Conservation (phyloP, 2,113 vertebrate species). For the Labeo catla region DNA sequence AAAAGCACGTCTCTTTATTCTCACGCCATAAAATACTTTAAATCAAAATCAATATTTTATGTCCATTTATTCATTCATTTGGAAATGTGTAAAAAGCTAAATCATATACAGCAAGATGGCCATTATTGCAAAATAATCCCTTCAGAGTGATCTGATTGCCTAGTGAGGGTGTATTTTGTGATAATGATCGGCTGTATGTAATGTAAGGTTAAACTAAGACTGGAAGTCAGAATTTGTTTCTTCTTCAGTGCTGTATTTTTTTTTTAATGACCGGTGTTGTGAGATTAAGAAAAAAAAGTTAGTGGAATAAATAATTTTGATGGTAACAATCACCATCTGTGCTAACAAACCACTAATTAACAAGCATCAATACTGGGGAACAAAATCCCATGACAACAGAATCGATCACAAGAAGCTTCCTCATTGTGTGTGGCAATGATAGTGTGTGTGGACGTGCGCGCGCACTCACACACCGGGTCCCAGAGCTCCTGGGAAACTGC, state of each 20-base stretch:
- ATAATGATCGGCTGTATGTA: background rate
- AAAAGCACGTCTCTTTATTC: background rate
- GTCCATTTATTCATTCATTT: slow-evolving; percentile 9
- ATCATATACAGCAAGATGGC: background rate
- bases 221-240: background rate
- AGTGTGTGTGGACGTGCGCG: slow-evolving; percentile 35
- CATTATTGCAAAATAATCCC: background rate
- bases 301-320: background rate
- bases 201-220: background rate
- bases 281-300: background rate
- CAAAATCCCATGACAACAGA: slow-evolving; percentile 53
- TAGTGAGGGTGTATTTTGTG: background rate
- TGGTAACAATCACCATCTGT: slow-evolving; percentile 6
- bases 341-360: slow-evolving; percentile 44
- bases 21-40: background rate
- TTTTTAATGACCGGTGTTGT: background rate
- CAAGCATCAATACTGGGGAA: slow-evolving; percentile 46
- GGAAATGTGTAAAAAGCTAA: background rate
- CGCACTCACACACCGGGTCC: background rate
- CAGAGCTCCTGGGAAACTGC: slow-evolving; percentile 34
- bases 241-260: background rate
- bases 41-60: slow-evolving; percentile 1
- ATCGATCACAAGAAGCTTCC: slow-evolving; percentile 53
- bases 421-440: slow-evolving; percentile 41
- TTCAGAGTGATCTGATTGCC: background rate